Evolutionary conservation across 2,797 vertebrate species (phyloP), one percentile per base, ranked within the genome.

Genomic region (Typhlichthys subterraneus): DNA sequence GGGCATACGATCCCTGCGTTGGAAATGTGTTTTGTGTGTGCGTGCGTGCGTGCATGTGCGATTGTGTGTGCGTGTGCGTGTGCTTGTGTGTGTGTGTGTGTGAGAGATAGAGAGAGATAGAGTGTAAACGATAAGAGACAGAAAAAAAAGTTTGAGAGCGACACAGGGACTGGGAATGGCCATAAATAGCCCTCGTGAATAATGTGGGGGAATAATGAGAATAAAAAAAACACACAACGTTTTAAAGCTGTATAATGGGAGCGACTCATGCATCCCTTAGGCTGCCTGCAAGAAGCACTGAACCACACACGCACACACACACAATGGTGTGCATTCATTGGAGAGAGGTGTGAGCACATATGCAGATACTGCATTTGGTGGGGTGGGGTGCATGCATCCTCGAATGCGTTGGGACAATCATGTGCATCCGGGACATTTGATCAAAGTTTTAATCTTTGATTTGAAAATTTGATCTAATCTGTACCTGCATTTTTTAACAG

Each of bases 181-280:
- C 63, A 52, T 67, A 77, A 85, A 76, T 63, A 69, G 38, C 42
- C 53, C 60, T 67, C 73, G 71, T 81, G 67, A 84, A 81, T 80
- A 70, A 82, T 82, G 67, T 17, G 11, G 57, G 13, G 46, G 38
- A 73, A 70, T 71, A 79, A 80, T 58, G n/a, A 48, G 45, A 33
- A 55, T 52, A 33, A 52, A 31, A 17, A 55, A 33, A 46, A 29
- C 52, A 38, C 49, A 50, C 11, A 45, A 45, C 13, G 42, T 38
- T 60, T 50, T 31, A 58, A 57, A 58, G 45, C 45, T 58, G 56
- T 46, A 62, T 49, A 59, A 59, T 53, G 17, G 50, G 17, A 53
- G 10, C n/a, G 42, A 47, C 60, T 46, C 50, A 50, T 33, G 10
- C 2, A 1, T 70, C 23, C 57, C 45, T 53, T 50, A 65, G 62